Evolutionary conservation across 1,140 invertebrate species (phyloP).

Genomic region (Neodiprion pinetum): DNA sequence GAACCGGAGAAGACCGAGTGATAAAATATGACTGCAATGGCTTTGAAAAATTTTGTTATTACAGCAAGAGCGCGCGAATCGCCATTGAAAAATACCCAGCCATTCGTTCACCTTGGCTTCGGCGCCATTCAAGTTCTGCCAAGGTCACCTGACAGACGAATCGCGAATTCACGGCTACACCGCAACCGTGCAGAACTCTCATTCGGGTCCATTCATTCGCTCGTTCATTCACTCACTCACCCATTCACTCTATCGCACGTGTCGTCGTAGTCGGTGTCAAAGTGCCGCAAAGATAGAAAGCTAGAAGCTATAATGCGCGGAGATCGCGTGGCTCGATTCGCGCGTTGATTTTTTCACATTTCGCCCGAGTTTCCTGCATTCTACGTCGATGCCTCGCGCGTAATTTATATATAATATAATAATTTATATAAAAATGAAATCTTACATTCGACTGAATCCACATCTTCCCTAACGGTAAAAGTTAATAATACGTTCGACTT

Average conservation of each 20-base stretch:
- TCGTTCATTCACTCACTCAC: conserved; percentile 25
- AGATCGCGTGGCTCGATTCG: not conserved
- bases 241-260: conserved; percentile 14
- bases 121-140: not conserved
- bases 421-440: not conserved
- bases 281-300: not conserved
- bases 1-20: too few relatives aligned
- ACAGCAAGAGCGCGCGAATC: not conserved
- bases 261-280: not conserved
- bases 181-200: not conserved
- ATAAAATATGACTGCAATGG: too few relatives aligned
- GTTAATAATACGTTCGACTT: too few relatives aligned
- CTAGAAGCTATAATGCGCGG: not conserved
- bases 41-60: too few relatives aligned
- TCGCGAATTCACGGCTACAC: conserved; percentile 9
- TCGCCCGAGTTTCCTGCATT: too few relatives aligned
- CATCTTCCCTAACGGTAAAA: too few relatives aligned
- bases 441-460: too few relatives aligned
- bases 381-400: not conserved
- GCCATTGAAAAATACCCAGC: conserved; percentile 8
- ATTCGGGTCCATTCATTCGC: not conserved
- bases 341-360: not conserved
- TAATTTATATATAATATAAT: not conserved
- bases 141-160: not conserved
- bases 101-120: not conserved